These are phyloP conservation scores for Sepiola atlantica DNA, from an alignment of 2,888 invertebrate genomes.

Conservation along the genomic window DNA sequence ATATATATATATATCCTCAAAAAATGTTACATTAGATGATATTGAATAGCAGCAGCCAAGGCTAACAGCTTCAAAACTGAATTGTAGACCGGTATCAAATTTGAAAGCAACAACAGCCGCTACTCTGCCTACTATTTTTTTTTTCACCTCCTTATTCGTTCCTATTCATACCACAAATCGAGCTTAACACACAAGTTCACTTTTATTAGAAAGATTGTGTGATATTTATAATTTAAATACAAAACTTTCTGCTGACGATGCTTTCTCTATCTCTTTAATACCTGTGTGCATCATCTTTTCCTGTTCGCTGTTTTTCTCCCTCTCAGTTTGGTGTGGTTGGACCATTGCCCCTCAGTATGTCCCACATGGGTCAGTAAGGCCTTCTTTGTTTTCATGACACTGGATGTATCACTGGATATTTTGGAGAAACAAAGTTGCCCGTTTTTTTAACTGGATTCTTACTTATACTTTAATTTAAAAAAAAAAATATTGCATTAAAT, in stretches of 20 bases:
- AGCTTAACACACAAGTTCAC: not conserved
- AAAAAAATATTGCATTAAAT: no score
- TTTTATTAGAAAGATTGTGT: not conserved
- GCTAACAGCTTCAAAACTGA: no score
- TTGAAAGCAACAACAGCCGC: no score
- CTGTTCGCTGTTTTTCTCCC: not conserved
- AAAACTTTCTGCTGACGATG: not conserved
- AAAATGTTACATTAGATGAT: no score
- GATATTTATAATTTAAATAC: not conserved
- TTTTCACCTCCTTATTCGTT: not conserved
- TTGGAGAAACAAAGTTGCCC: not conserved
- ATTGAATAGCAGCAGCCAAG: no score
- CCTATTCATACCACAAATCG: no score
- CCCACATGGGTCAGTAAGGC: no score
- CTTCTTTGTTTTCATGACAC: not conserved
- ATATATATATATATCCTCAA: no score
- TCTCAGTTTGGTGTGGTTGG: constrained; percentile 10
- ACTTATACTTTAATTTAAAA: not conserved
- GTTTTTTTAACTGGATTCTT: not conserved
- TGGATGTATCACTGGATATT: not conserved
- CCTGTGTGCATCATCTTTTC: no score
- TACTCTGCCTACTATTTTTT: not conserved
- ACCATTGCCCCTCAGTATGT: not conserved
- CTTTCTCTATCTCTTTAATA: not conserved
- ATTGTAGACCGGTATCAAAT: no score